Evolutionary conservation across 2,797 vertebrate species (phyloP).

Genomic region (Gymnothorax javanicus): DNA sequence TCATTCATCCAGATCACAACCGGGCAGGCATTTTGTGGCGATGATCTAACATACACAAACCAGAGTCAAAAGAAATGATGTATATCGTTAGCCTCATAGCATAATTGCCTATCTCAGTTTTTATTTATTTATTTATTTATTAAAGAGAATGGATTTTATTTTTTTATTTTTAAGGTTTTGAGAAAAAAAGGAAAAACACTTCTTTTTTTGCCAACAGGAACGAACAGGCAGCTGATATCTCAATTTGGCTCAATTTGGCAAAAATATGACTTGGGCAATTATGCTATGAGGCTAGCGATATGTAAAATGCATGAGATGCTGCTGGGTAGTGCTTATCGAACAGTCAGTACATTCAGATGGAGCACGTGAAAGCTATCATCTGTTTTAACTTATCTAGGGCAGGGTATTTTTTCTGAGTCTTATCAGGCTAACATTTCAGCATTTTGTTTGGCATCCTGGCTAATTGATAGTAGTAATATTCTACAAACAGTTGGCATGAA

Average conservation of each 20-base stretch:
- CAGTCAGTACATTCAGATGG: background rate
- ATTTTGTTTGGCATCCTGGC: background rate
- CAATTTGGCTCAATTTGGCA: too few relatives aligned
- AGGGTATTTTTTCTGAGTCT: background rate
- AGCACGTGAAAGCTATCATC: background rate
- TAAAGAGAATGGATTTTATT: too few relatives aligned
- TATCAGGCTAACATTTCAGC: background rate
- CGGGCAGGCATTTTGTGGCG: background rate
- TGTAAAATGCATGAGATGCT: background rate
- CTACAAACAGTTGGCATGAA: background rate
- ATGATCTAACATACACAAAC: background rate
- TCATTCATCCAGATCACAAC: background rate
- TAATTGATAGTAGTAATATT: background rate
- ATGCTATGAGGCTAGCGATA: background rate
- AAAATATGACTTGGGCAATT: too few relatives aligned
- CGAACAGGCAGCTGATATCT: too few relatives aligned
- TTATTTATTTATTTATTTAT: too few relatives aligned
- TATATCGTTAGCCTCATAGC: too few relatives aligned
- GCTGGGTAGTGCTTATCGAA: background rate
- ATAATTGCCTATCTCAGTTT: too few relatives aligned
- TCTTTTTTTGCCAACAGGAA: too few relatives aligned
- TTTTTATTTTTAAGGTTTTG: too few relatives aligned
- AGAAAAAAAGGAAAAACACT: too few relatives aligned
- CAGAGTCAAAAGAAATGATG: background rate
- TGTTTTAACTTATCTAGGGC: background rate